Evolutionary conservation across 2,113 vertebrate species (phyloP).

Genomic region (Cairina moschata): DNA sequence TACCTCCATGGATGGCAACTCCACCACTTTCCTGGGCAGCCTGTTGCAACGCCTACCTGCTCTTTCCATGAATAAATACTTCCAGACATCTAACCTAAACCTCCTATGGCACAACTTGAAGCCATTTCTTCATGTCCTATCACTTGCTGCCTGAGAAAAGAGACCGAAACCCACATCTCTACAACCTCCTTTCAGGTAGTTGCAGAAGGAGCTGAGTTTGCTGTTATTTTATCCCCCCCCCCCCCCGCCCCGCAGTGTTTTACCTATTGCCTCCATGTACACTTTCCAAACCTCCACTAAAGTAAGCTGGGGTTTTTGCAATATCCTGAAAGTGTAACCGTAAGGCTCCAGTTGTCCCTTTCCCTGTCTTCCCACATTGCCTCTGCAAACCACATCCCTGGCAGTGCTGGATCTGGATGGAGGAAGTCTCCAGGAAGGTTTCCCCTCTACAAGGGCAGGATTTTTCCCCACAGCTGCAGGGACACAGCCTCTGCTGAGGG

Average conservation of each 20-base stretch:
- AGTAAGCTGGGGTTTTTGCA: neutral
- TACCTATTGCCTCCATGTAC: neutral
- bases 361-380: fast-evolving
- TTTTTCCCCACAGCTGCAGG: neutral
- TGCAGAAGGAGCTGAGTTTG: neutral
- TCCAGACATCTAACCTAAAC: neutral
- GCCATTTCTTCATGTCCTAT: neutral
- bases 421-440: neutral
- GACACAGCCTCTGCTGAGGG: fast-evolving
- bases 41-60: neutral
- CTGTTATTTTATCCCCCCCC: neutral
- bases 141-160: neutral
- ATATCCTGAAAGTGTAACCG: neutral
- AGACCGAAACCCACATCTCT: no score
- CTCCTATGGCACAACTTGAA: neutral
- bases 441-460: neutral
- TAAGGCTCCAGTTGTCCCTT: neutral
- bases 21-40: neutral
- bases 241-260: neutral
- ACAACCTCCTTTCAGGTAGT: neutral
- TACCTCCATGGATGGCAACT: neutral
- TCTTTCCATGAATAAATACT: neutral
- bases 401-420: neutral
- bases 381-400: neutral
- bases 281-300: neutral